Evolutionary conservation across 2,888 invertebrate species (phyloP), one percentile per base, ranked within the genome.

Genomic region (Drosophila affinis): DNA sequence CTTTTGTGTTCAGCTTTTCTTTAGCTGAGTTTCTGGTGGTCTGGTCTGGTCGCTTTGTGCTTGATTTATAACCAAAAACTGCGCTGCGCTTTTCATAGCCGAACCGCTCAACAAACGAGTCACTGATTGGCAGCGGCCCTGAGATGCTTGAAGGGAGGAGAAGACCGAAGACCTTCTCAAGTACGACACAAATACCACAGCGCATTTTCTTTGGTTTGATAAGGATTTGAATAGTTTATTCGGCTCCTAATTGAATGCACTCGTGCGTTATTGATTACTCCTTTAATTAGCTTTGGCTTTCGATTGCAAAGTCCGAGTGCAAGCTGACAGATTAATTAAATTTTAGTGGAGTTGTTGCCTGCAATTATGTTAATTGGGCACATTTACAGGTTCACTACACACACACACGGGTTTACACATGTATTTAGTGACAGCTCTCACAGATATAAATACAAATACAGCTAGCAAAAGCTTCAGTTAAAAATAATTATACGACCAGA

Each of bases 321-420:
- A 71, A 72, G 63, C 52, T 72, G 53, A 62, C 69, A 72, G 72
- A 77, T 85, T 72, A 58, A 85, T 87, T 77, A 75, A 14, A 75
- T 81, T 79, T 81, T 73, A 72, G 60, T 46, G 24, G 29, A 65
- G 49, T 71, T 76, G 79, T 69, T 76, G 82, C 85, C 77, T 71
- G 77, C 87, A 82, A 83, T 87, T 87, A 83, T 81, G 76, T 70
- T 77, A 86, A 85, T 87, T 79, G 72, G 62, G 73, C 79, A 79
- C 77, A 78, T 84, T 79, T 52, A 18, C 65, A 56, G 55, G 14
- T 2, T 6, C 39, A 39, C 39, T 4, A 32, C 1, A 32, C 1
- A 12, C 32, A 10, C 27, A 64, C 47, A 10, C 6, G 7, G 10
- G 24, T 18, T 7, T 27, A 27, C 27, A 34, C 10, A 34, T 51